These are phyloP conservation scores for Ornithorhynchus anatinus DNA, from an alignment of 2,113 vertebrate species.

Conservation along the genomic window DNA sequence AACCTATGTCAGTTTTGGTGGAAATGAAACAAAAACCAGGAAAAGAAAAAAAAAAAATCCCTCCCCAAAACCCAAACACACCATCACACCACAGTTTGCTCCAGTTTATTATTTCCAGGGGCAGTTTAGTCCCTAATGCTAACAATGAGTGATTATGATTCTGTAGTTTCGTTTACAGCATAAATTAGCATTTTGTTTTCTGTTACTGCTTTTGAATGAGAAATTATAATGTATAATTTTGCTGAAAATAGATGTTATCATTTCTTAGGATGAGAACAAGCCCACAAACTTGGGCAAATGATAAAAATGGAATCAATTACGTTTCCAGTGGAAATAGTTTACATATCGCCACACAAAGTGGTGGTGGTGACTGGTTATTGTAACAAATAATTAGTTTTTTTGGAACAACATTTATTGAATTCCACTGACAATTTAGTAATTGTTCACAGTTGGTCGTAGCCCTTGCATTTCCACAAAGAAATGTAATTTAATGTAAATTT, in stretches of 20 bases:
- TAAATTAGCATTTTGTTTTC: constrained; percentile 85
- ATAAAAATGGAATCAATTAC: constrained; percentile 84
- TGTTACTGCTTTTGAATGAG: constrained; percentile 79
- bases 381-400: constrained; percentile 76
- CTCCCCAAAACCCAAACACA: constrained; percentile 1
- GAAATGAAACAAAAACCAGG: neutral
- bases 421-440: constrained; percentile 71
- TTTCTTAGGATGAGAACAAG: constrained; percentile 76
- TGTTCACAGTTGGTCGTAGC: constrained; percentile 57
- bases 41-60: neutral
- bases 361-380: constrained; percentile 71
- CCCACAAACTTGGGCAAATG: constrained; percentile 81
- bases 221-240: constrained; percentile 85
- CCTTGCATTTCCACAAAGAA: constrained; percentile 35
- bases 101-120: constrained; percentile 76
- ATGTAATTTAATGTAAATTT: constrained; percentile 16
- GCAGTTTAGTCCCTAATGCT: constrained; percentile 74
- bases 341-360: constrained; percentile 74
- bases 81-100: constrained; percentile 55
- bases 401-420: constrained; percentile 75
- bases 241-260: constrained; percentile 84
- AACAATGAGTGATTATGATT: constrained; percentile 83
- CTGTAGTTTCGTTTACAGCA: constrained; percentile 79
- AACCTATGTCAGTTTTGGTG: constrained; percentile 11
- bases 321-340: constrained; percentile 78